Conservation (phyloP, 2,113 vertebrate genomes). For the Coregonus clupeaformis region DNA sequence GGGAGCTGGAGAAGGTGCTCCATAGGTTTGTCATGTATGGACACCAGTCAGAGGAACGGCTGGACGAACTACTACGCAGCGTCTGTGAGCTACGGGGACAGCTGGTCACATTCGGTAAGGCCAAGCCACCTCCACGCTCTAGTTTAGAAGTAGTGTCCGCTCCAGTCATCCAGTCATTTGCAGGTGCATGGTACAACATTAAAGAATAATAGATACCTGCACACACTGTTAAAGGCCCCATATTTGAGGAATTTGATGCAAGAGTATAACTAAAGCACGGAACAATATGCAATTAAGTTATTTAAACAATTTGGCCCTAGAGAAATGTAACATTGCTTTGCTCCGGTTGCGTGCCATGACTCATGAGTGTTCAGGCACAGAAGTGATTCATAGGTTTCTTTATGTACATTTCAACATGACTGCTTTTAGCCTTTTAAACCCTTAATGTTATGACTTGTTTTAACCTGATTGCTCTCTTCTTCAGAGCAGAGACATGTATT, state of each 20-base stretch:
- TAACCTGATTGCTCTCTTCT: too few relatives aligned
- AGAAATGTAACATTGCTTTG: background rate
- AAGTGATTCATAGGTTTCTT: conserved; percentile 13
- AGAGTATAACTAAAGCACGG: background rate
- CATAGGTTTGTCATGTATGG: conserved; percentile 87
- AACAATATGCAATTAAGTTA: background rate
- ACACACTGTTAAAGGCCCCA: too few relatives aligned
- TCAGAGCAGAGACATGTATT: too few relatives aligned
- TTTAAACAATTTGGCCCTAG: too few relatives aligned
- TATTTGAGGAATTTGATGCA: background rate
- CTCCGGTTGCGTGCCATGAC: background rate
- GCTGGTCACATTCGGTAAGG: conserved; percentile 80
- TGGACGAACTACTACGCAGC: conserved; percentile 83
- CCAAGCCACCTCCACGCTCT: background rate
- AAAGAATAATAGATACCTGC: too few relatives aligned
- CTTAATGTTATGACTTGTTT: background rate
- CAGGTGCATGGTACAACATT: too few relatives aligned
- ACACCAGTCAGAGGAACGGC: conserved; percentile 85
- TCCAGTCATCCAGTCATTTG: too few relatives aligned
- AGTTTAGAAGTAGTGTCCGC: background rate
- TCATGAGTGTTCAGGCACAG: conserved; percentile 8
- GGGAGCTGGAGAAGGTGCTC: conserved; percentile 89
- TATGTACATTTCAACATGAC: background rate
- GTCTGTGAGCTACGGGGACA: conserved; percentile 84
- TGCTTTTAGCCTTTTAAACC: too few relatives aligned